Evolutionary conservation across 2,888 invertebrate species (phyloP).

Genomic region (Globia sparganii): DNA sequence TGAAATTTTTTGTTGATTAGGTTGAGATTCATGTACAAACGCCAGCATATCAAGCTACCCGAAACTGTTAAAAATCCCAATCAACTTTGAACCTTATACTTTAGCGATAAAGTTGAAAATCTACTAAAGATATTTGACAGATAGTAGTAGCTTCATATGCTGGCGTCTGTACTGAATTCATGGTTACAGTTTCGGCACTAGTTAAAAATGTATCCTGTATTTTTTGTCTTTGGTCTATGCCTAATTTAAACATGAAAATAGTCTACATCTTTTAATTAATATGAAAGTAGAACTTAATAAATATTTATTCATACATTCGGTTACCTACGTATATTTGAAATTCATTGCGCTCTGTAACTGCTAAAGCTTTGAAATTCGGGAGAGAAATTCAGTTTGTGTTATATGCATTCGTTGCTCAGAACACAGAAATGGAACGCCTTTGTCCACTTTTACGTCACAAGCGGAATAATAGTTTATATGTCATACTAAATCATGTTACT

Average conservation of each 20-base stretch:
- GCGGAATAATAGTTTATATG: conserved; percentile 2
- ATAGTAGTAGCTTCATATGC: too few species aligned
- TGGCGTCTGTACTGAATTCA: too few species aligned
- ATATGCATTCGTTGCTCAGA: conserved; percentile 22
- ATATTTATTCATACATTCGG: conserved; percentile 4
- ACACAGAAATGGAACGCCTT: conserved; percentile 17
- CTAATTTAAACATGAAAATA: neutral
- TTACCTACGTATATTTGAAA: conserved; percentile 32
- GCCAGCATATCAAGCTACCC: too few species aligned
- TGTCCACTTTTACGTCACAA: conserved; percentile 18
- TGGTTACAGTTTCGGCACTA: too few species aligned
- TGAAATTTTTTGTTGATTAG: too few species aligned
- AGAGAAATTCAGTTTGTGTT: conserved; percentile 34
- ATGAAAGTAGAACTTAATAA: neutral
- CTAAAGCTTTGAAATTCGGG: conserved; percentile 33
- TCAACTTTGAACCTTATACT: too few species aligned
- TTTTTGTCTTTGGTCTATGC: too few species aligned
- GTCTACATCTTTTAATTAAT: neutral
- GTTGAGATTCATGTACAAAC: too few species aligned
- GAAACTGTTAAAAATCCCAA: too few species aligned
- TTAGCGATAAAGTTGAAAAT: too few species aligned
- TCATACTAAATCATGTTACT: neutral
- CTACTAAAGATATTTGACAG: too few species aligned
- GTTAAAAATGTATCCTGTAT: too few species aligned
- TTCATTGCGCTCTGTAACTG: conserved; percentile 20